A percentile compares a stretch with the other conserved stretches of the same genome.
Evolutionary conservation across 2,888 invertebrate genomes (phyloP).

Genomic region (Cryptocephalus primarius): DNA sequence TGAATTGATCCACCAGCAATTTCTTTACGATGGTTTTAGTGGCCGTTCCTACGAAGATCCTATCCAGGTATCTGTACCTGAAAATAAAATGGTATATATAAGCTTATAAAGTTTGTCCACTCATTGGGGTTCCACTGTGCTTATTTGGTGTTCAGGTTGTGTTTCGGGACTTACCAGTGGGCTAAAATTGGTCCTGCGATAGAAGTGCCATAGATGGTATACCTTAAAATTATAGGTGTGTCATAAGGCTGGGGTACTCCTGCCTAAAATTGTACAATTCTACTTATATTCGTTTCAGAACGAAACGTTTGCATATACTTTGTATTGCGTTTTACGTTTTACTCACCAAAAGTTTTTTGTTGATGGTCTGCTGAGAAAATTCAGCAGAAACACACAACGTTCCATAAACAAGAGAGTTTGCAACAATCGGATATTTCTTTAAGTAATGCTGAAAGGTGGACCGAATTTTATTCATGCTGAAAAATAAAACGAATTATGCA

Average conservation of each 20-base stretch:
- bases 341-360: slow-evolving; percentile 55
- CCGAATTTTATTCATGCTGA: slow-evolving; percentile 21
- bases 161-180: slow-evolving; percentile 40
- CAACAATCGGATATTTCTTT: slow-evolving; percentile 37
- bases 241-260: slow-evolving; percentile 38
- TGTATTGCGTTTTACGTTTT: neutral
- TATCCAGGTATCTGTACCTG: slow-evolving; percentile 75
- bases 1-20: slow-evolving; percentile 62
- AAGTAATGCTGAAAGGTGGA: slow-evolving; percentile 31
- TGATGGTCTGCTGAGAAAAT: slow-evolving; percentile 64
- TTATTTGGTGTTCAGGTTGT: too few species aligned
- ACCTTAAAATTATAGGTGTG: slow-evolving; percentile 43
- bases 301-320: neutral
- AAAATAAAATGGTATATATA: slow-evolving; percentile 12
- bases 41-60: slow-evolving; percentile 53
- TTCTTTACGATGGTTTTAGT: slow-evolving; percentile 54
- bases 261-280: slow-evolving; percentile 17
- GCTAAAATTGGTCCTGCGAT: slow-evolving; percentile 51
- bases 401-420: slow-evolving; percentile 57
- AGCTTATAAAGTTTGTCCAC: too few species aligned
- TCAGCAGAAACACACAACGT: slow-evolving; percentile 70
- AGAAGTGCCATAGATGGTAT: slow-evolving; percentile 48
- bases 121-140: too few species aligned
- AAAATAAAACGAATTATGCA: slow-evolving; percentile 7
- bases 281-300: neutral